Percentiles rank a stretch among this genome's conserved stretches.
These are phyloP conservation scores for Esox niger DNA, from an alignment of 2,113 vertebrate species.

Conservation along the genomic window DNA sequence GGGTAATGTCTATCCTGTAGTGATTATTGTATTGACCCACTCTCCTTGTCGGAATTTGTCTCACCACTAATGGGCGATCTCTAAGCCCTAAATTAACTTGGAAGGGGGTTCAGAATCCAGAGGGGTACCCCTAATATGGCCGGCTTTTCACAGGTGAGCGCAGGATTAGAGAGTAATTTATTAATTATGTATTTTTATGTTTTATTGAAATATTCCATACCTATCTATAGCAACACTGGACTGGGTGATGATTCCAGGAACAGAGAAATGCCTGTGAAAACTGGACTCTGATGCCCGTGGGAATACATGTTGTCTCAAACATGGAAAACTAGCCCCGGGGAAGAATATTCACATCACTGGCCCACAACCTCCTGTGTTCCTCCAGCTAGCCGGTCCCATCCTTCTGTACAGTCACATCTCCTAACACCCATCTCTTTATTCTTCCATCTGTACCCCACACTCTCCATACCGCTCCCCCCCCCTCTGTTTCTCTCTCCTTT, in stretches of 20 bases:
- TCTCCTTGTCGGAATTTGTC: constrained; percentile 9
- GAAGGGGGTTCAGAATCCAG: no score
- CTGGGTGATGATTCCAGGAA: background rate
- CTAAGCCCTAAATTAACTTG: no score
- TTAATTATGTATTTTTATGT: no score
- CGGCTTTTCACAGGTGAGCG: no score
- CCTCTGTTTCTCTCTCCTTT: background rate
- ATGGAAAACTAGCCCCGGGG: no score
- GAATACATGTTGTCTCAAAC: no score
- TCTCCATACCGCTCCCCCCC: background rate
- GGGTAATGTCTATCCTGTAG: constrained; percentile 38
- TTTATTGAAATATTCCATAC: no score
- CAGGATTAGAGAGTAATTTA: no score
- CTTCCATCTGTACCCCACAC: background rate
- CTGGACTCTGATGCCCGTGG: no score
- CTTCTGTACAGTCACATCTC: background rate
- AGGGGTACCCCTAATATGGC: no score
- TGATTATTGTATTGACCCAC: constrained; percentile 41
- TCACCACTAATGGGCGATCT: constrained; percentile 37
- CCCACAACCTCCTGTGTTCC: background rate
- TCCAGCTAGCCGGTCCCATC: background rate
- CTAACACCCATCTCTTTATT: background rate
- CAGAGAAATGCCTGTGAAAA: no score
- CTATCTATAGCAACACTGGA: no score
- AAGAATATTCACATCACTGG: constrained; percentile 1